Evolutionary conservation across 2,113 vertebrate genomes (phyloP).

Genomic region (Nycticebus coucang): DNA sequence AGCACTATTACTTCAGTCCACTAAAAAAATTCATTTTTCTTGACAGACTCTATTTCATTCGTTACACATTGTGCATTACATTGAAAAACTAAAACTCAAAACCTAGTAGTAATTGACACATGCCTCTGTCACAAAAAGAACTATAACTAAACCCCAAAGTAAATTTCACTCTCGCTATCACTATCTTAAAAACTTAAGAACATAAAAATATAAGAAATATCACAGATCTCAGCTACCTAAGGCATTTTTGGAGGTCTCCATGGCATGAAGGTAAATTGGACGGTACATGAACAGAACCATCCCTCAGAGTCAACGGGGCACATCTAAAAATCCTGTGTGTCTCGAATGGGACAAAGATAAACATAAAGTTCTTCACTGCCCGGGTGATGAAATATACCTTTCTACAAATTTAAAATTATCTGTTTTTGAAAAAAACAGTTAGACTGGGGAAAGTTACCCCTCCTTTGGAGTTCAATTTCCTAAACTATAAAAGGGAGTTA

Average conservation of each 20-base stretch:
- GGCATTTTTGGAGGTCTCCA: background rate
- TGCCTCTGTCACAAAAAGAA: background rate
- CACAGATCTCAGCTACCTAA: background rate
- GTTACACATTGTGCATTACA: background rate
- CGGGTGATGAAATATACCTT: background rate
- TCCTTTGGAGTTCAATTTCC: background rate
- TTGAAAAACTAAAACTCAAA: background rate
- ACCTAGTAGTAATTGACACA: background rate
- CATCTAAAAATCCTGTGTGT: background rate
- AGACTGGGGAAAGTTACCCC: background rate
- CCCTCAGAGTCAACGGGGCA: background rate
- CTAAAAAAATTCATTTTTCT: background rate
- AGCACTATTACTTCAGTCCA: background rate
- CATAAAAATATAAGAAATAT: background rate
- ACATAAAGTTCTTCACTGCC: background rate
- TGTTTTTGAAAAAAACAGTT: background rate
- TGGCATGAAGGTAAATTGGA: rapidly evolving
- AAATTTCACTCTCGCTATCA: background rate
- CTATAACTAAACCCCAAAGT: background rate
- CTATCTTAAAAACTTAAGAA: constrained; percentile 19
- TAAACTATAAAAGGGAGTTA: background rate
- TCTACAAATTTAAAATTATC: background rate
- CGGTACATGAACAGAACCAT: rapidly evolving
- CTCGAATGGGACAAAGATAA: background rate
- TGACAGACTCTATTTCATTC: background rate